phyloP scores from a whole-genome alignment of 2,888 invertebrate genomes.

The Thereva unica region DNA sequence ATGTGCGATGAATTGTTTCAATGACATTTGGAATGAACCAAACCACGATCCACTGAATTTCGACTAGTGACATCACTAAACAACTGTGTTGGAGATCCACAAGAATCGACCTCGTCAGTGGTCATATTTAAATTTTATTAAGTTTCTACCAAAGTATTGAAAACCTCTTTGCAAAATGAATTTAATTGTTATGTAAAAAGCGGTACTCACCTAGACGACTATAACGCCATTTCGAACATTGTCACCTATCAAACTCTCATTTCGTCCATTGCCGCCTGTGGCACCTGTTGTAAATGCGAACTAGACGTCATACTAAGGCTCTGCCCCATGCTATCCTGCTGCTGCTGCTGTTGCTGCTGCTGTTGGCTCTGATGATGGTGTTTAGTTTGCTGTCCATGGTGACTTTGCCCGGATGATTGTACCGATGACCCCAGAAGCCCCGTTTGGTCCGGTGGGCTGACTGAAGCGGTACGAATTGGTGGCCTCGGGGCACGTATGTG shows the following conservation, averaged over 20 bases:
- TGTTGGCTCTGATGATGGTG: constrained; percentile 40
- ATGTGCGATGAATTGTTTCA: no score
- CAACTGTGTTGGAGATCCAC: no score
- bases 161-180: neutral
- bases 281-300: constrained; percentile 64
- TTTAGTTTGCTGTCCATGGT: constrained; percentile 34
- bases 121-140: no score
- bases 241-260: constrained; percentile 82
- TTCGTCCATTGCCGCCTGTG: constrained; percentile 84
- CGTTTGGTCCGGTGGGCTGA: constrained; percentile 36
- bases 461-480: constrained; percentile 57
- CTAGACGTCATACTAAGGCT: constrained; percentile 56
- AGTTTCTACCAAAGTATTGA: no score
- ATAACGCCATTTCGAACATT: constrained; percentile 58
- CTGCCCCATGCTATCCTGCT: constrained; percentile 56
- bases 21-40: no score
- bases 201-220: constrained; percentile 55
- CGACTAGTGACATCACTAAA: no score
- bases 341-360: constrained; percentile 56
- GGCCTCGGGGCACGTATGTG: constrained; percentile 58
- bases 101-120: no score
- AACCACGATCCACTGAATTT: no score
- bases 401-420: constrained; percentile 19
- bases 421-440: constrained; percentile 14
- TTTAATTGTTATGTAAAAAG: neutral